Evolutionary conservation across 1,140 invertebrate species (phyloP), one percentile per base, ranked within the genome.

Genomic region (Andricus grossulariae): DNA sequence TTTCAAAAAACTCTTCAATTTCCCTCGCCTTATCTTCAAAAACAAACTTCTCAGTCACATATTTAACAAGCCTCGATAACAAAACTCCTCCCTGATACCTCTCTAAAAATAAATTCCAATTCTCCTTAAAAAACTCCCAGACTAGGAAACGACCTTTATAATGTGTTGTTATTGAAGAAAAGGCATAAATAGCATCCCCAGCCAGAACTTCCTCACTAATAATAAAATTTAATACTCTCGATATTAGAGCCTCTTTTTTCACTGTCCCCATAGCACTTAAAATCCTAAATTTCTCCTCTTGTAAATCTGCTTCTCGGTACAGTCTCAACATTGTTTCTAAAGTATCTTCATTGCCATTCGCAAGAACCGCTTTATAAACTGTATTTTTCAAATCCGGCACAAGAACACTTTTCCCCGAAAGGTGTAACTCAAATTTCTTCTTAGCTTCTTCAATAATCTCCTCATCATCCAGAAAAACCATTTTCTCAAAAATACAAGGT

Each of bases 121-220:
- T 93, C 8, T 93, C 88, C 83, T 94, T 92, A 78, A 95, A 90
- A 87, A 94, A 95, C 51, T 93, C 77, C 94, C 95, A 96, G 2
- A 92, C 92, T 55, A 93, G 84, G 45, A 97, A 94, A 50, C 97
- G 94, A 0, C 97, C 97, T 75, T 93, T 91, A 80, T 93, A 93
- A 74, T 94, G 95, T 74, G 95, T 93, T 0, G 95, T 95, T 5
- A 98, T 96, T 10, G 96, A 96, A 77, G 95, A 95, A 54, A 99
- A 96, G 0, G 98, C 95, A 88, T 96, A 97, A 1, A 97, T 94
- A 0, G 97, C 95, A 87, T 99, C 98, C 94, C 91, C 57, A 73
- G 94, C 89, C 13, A 94, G 94, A 50, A 84, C 75, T n/a, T 71
- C 39, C 2, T 18, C 32, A 16, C 45, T 71, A 11, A 71, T 49